Conservation (phyloP, 2,888 invertebrate species). For the Philonicus albiceps region DNA sequence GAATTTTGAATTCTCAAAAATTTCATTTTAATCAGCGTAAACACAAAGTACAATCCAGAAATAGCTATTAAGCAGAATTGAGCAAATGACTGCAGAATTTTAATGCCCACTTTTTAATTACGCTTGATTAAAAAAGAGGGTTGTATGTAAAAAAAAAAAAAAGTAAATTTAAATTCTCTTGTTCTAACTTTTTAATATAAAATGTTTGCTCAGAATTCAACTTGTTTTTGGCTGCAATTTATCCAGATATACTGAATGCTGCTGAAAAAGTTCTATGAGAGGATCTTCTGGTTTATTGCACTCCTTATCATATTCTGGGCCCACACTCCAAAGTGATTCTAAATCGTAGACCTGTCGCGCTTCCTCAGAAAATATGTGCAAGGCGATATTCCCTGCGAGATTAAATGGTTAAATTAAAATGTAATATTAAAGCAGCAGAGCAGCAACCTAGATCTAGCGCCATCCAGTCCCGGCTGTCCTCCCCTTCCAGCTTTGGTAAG, state of each 20-base stretch:
- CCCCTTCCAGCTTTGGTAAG: constrained; percentile 81
- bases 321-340: constrained; percentile 91
- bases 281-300: constrained; percentile 69
- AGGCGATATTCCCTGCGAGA: constrained; percentile 83
- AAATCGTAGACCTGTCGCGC: constrained; percentile 81
- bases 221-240: constrained; percentile 69
- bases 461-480: constrained; percentile 81
- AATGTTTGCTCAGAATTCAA: background rate
- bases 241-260: constrained; percentile 71
- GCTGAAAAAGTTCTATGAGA: constrained; percentile 71
- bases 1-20: too few species aligned
- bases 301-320: constrained; percentile 79
- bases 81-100: background rate
- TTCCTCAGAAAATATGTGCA: constrained; percentile 83
- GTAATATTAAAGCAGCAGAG: background rate
- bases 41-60: too few species aligned
- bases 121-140: too few species aligned
- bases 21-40: too few species aligned
- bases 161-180: background rate
- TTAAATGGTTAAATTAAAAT: background rate
- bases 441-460: constrained; percentile 84
- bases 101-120: too few species aligned
- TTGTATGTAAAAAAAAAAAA: background rate
- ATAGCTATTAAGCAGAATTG: background rate
- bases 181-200: background rate